Evolutionary conservation across 2,888 invertebrate species (phyloP).

Genomic region (Nebria salina): DNA sequence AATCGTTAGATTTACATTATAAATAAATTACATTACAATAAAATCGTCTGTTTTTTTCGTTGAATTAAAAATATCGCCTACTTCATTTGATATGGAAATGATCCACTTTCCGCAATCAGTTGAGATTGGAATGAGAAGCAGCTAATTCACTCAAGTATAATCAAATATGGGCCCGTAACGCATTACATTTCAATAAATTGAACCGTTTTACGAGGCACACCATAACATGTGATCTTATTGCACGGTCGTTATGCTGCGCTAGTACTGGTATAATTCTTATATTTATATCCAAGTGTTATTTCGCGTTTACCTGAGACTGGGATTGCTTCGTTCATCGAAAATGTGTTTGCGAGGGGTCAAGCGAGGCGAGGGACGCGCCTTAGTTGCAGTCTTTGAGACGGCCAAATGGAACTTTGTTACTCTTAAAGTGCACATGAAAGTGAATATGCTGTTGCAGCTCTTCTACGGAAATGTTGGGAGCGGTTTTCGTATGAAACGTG

Average conservation of each 20-base stretch:
- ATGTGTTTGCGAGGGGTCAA: not conserved
- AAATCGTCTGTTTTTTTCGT: not conserved
- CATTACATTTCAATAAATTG: slow-evolving; percentile 61
- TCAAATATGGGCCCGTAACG: slow-evolving; percentile 53
- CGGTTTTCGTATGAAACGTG: not conserved
- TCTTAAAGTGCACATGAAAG: not conserved
- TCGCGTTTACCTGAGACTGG: slow-evolving; percentile 20
- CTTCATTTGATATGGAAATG: not conserved
- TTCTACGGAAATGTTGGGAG: not conserved
- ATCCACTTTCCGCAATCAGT: not conserved
- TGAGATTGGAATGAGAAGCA: not conserved
- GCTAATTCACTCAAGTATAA: slow-evolving; percentile 12
- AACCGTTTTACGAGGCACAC: slow-evolving; percentile 58
- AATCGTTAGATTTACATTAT: not conserved
- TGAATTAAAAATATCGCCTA: not conserved
- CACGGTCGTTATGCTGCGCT: slow-evolving; percentile 14
- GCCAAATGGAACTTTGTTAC: not conserved
- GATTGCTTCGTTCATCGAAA: slow-evolving; percentile 15
- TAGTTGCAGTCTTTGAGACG: not conserved
- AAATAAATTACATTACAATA: not conserved
- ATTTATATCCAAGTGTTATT: slow-evolving; percentile 23
- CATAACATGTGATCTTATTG: slow-evolving; percentile 12
- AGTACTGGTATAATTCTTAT: slow-evolving; percentile 22
- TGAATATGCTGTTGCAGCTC: not conserved
- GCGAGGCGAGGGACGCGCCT: not conserved